Evolutionary conservation across 2,888 invertebrate genomes (phyloP), one percentile per base, ranked within the genome.

Genomic region (Mantis religiosa): DNA sequence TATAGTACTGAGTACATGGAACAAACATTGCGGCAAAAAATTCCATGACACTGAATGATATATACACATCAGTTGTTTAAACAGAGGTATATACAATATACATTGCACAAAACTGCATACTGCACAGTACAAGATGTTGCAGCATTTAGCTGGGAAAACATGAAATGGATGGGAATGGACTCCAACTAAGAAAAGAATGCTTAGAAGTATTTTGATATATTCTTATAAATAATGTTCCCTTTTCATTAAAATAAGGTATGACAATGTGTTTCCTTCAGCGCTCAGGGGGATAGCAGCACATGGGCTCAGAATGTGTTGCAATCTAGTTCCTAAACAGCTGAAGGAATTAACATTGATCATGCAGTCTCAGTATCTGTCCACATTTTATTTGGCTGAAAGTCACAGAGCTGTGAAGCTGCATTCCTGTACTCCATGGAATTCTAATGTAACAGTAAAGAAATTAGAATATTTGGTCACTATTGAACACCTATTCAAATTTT

Each of bases 261-360:
- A 82, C 27, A 82, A 82, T 82, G 87, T 34, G 82, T 81, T 87
- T 87, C 41, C 87, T 82, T 87, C 81, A 27, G n/a, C 87, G 15
- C 81, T 34, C 34, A 12, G 12, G 41, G n/a, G 82, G 87, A 82
- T 4, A 87, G 34, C 87, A 87, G 30, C 54, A 84, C 88, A 88
- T 85, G 88, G 88, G 88, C 88, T 88, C 88, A 88, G 34, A 71
- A 71, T 88, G 88, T 85, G 71, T 71, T 54, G 71, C 83, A 15
- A 84, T 27, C 30, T 27, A 84, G 15, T 27, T n/a, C 41, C 9
- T 28, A 41, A n/a, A 28, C 15, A 88, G 88, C 41, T 34, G 28
- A 87, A 87, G 87, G 34, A 87, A 87, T 14, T 82, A 27, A 34
- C 25, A 82, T 34, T 34, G n/a, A 1, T 2, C 6, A n/a, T 82